Percentiles rank a stretch among this genome's conserved stretches.
These are phyloP conservation scores for Cynopterus sphinx DNA, from an alignment of 2,797 vertebrate genomes.

Conservation along the genomic window DNA sequence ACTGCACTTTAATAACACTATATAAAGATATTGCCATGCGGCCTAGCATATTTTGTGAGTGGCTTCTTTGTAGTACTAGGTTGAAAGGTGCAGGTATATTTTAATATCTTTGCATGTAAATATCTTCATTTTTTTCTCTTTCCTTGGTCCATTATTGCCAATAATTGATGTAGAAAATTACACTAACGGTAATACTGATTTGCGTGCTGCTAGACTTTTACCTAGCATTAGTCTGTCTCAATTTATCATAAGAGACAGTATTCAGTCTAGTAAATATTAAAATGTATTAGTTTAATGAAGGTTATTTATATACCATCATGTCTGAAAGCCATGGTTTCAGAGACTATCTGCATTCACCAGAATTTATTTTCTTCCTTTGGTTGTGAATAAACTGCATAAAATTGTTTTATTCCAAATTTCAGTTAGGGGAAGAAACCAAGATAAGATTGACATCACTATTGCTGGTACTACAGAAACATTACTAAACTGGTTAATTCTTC, in stretches of 20 bases:
- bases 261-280: conserved; percentile 42
- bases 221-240: conserved; percentile 24
- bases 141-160: conserved; percentile 46
- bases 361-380: conserved; percentile 35
- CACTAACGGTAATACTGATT: conserved; percentile 50
- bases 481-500: conserved; percentile 31
- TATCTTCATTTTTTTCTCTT: background rate
- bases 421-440: background rate
- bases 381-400: conserved; percentile 35
- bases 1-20: background rate
- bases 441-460: background rate
- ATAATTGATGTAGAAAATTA: conserved; percentile 21
- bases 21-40: background rate
- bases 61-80: background rate
- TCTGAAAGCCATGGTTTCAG: background rate
- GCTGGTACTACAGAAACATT: background rate
- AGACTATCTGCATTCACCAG: background rate
- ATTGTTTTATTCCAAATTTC: conserved; percentile 14
- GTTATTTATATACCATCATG: conserved; percentile 3
- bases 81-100: background rate
- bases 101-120: conserved; percentile 35
- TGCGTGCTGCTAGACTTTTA: conserved; percentile 57
- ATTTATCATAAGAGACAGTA: background rate
- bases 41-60: background rate
- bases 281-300: conserved; percentile 2